Base-by-base conservation (phyloP, 1,140 invertebrate species). In the Lasioglossum albipes region DNA sequence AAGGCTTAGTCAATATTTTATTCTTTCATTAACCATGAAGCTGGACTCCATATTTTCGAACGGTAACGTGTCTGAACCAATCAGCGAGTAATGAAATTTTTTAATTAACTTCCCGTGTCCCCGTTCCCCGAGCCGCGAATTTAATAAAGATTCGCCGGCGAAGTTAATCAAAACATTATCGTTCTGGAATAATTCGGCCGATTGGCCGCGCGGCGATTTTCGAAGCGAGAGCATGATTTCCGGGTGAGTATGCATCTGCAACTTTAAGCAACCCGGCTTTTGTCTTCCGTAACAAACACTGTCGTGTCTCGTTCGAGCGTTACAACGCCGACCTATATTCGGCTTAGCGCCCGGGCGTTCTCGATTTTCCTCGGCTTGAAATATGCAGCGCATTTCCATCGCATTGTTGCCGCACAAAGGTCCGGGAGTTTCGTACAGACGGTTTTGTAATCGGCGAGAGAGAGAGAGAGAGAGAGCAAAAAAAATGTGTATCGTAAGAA, bases 181-280 rank as follows among this genome's bases (percentile, higher is more conserved):
- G 36, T 5, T 36, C 3, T 9, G 6, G 12, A 67, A 27, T 54
- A 68, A 75, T 75, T 45, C 49, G 31, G 27, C 31, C 74, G 66
- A 75, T 65, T 67, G 31, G 62, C 22, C 22, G 64, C 10, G 36
- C 10, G 36, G 20, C 64, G 22, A 10, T 18, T 36, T 57, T 22
- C 69, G 52, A 7, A 59, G 31, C 49, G 27, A 6, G 36, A 18
- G 36, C 76, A 57, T 45, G 64, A 49, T 54, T 78, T 78, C 20
- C 49, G 22, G 45, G 22, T 18, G n/a, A 36, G 31, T 5, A 31
- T 70, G 74, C 13, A 41, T 36, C 57, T 79, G 68, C 65, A 79
- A 79, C 45, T 79, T 73, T 79, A 79, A 79, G 76, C 76, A 79
- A n/a, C 67, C n/a, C 52, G 69, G 61, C 76, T 79, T 79, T 79